phyloP scores from a whole-genome alignment of 1,140 invertebrate genomes.

The Pachypsylla venusta region DNA sequence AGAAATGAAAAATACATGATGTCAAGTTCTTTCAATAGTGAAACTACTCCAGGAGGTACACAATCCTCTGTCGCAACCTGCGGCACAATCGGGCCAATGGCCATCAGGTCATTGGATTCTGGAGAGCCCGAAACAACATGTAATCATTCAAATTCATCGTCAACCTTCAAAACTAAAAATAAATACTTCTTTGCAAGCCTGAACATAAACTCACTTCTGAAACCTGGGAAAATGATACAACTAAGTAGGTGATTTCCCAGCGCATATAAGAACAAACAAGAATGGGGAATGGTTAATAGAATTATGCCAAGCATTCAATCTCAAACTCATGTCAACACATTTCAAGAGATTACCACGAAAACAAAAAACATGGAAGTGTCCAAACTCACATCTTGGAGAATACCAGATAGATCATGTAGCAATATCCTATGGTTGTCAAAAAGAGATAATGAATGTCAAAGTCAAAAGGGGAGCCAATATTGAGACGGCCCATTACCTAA shows the following conservation, averaged over 20 bases:
- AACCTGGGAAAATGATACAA: not conserved
- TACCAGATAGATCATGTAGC: not conserved
- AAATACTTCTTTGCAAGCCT: not conserved
- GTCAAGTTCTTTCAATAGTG: not conserved
- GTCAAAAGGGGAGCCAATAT: not conserved
- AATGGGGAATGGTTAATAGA: not conserved
- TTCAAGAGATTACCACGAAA: not conserved
- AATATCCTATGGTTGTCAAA: not conserved
- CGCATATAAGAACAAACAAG: not conserved
- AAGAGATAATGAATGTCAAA: not conserved
- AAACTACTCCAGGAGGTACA: constrained; percentile 5
- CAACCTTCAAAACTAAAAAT: not conserved
- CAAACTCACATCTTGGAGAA: not conserved
- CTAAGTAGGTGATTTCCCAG: not conserved
- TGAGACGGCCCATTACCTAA: not conserved
- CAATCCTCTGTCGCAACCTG: not conserved
- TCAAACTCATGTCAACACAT: not conserved
- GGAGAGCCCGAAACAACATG: not conserved
- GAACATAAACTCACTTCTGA: not conserved
- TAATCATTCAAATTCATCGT: not conserved
- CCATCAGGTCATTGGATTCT: not conserved
- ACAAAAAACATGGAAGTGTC: not conserved
- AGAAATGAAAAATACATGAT: not conserved
- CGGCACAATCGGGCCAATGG: not conserved
- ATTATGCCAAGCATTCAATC: not conserved